Percentiles rank a stretch among this genome's conserved stretches.
Conservation (phyloP, 2,797 vertebrate species). For the Morelia viridis region DNA sequence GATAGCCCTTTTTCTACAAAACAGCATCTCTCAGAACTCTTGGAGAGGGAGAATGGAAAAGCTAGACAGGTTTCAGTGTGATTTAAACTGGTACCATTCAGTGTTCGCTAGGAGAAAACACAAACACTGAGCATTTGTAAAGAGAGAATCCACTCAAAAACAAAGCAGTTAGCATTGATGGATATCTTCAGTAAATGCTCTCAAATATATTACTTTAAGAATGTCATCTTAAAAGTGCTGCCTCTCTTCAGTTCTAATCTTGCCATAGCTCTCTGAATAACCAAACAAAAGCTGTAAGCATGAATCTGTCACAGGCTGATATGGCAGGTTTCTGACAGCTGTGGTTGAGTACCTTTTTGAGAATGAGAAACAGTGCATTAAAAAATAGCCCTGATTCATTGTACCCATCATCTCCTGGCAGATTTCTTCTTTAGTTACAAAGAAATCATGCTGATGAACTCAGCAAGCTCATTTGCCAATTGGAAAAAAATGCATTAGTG, state of each 20-base stretch:
- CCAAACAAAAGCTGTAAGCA: slow-evolving; percentile 27
- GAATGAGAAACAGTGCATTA: background rate
- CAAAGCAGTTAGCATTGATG: background rate
- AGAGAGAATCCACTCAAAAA: background rate
- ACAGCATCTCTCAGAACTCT: background rate
- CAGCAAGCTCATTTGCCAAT: background rate
- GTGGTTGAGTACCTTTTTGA: background rate
- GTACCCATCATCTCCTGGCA: background rate
- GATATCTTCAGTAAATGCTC: background rate
- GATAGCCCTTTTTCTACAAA: background rate
- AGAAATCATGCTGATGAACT: background rate
- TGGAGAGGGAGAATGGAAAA: background rate
- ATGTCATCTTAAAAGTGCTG: background rate
- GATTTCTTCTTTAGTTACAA: background rate
- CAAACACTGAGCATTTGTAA: background rate
- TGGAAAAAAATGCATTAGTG: background rate
- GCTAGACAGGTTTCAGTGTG: background rate
- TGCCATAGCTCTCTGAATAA: background rate
- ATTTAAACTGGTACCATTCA: background rate
- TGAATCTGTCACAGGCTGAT: background rate
- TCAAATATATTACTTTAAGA: background rate
- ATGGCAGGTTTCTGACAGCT: slow-evolving; percentile 2
- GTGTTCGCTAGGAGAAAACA: background rate
- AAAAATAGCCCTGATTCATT: background rate
- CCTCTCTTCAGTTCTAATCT: background rate